Evolutionary conservation across 2,797 vertebrate species (phyloP), one percentile per base, ranked within the genome.

Genomic region (Orestias chungarensis): DNA sequence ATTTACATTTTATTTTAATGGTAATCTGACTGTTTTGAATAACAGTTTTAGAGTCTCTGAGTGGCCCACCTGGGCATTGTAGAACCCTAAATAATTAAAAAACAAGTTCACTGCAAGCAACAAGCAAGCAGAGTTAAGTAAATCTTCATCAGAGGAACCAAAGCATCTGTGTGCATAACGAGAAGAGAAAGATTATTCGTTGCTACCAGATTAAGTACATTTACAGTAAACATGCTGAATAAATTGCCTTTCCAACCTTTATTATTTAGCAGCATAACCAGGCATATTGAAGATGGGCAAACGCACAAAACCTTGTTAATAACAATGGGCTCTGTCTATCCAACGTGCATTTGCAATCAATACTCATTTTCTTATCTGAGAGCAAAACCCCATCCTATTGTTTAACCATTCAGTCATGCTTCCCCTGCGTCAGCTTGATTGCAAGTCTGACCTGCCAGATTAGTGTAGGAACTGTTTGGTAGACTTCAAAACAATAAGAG

Each of bases 331-430:
- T 82, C 83, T 83, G 87, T 91, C 86, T 71, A 79, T 70, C 81
- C 69, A 74, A 92, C 91, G 88, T 85, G 79, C 75, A 76, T 82
- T 85, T 85, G 79, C 87, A 93, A 93, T 94, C 92, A 88, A 92
- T 93, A 91, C 85, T 88, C 87, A 88, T 93, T 93, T 84, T 87
- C 86, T 93, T 92, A 91, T 94, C 89, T 77, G 81, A 76, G 72
- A 71, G 68, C 64, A 66, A 79, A 79, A 74, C 82, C 83, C 75
- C 82, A 67, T 91, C 80, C 85, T 64, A 86, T 89, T 90, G 90
- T 90, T 83, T 80, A 85, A 73, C 75, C 82, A 64, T 82, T 89
- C 86, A 88, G 85, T 89, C 86, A 81, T 81, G 87, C 78, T 86
- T 90, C 90, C 89, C 85, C 80, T 91, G 90, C 85, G 76, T 70